Evolutionary conservation across 2,113 vertebrate genomes (phyloP), one percentile per base, ranked within the genome.

Genomic region (Lanius collurio): DNA sequence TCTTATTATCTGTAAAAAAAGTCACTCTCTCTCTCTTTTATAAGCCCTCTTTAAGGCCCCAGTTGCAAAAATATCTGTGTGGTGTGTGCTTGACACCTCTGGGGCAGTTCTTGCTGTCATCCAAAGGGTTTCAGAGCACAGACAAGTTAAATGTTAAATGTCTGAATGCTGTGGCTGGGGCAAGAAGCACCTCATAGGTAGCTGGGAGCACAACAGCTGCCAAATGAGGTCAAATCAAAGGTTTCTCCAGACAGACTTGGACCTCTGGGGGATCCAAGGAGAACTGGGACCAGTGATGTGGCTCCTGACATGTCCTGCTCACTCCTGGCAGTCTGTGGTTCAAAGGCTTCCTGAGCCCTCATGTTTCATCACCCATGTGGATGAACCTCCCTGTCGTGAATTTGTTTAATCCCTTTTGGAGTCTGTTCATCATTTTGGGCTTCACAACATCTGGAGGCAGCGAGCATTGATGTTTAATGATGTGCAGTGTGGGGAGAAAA

Each of bases 91-190:
- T 8, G 42, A 16, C 27, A 0, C 19, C 1, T 2, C 56, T 14
- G 74, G n/a, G n/a, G 28, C 0, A 0, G 1, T 28, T 55, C 21
- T 12, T 69, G 68, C 31, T 3, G 0, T 12, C 8, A 1, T 14
- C n/a, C 2, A 0, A 30, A 79, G 17, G 22, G 12, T 13, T 62
- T 50, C 57, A 53, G 8, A 7, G 42, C 0, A 7, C 26, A 17
- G 30, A 12, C 3, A 22, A 22, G 15, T 53, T 37, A 30, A 53
- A 9, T 41, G 3, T 13, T 44, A 11, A 73, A 42, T 11, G 11
- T 26, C 52, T 30, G 15, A 53, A 22, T 12, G 16, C 52, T 47
- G 50, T 18, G 24, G 35, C 20, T 6, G 7, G n/a, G 64, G 28
- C 19, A 28, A 41, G 37, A 30, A 7, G 13, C 15, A 1, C 2